These are phyloP conservation scores for Zosterops lateralis DNA, from an alignment of 2,113 vertebrate genomes.

Conservation along the genomic window DNA sequence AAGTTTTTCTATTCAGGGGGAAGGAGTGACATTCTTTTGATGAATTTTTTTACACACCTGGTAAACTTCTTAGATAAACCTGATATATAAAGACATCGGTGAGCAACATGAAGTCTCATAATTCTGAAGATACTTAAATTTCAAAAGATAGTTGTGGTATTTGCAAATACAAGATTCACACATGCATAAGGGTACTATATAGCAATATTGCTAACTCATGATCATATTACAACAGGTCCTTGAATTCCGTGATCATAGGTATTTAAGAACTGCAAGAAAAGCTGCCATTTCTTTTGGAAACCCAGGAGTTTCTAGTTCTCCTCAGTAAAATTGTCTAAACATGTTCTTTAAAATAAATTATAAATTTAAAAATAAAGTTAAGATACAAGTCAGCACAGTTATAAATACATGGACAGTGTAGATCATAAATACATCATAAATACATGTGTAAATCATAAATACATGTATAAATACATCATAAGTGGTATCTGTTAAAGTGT, in stretches of 20 bases:
- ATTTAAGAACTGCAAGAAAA: not conserved
- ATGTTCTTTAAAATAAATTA: not conserved
- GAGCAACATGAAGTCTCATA: not conserved
- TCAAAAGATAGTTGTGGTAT: not conserved
- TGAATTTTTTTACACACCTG: not conserved
- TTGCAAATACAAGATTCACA: not conserved
- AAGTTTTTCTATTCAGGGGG: not conserved
- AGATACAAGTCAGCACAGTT: not conserved
- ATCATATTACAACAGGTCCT: not conserved
- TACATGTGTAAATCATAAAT: no score
- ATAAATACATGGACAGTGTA: not conserved
- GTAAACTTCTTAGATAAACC: not conserved
- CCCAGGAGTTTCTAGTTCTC: not conserved
- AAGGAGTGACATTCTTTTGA: not conserved
- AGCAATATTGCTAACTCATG: not conserved
- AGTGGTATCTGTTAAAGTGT: not conserved
- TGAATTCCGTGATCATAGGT: not conserved
- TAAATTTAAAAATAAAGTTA: not conserved
- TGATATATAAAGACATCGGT: not conserved
- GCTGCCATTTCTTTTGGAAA: not conserved
- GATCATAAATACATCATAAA: no score
- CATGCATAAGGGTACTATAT: not conserved
- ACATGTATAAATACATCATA: not conserved
- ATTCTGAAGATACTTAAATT: not conserved
- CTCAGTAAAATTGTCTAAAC: not conserved